Percentiles rank a stretch among this genome's conserved stretches.
Conservation (phyloP, 2,888 invertebrate genomes). For the Pandemis heparana region DNA sequence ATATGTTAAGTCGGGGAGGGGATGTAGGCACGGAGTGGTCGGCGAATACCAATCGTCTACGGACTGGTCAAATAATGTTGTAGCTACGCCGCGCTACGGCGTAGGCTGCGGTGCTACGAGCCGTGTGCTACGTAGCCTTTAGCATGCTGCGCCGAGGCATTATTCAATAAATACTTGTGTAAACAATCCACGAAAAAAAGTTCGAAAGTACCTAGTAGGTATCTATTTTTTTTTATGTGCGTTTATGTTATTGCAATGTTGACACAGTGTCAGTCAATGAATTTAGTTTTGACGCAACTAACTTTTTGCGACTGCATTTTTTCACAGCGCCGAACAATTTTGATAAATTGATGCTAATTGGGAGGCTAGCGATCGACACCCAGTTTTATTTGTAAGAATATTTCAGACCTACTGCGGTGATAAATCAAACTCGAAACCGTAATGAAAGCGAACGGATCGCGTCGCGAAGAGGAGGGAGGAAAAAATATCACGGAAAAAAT, state of each 20-base stretch:
- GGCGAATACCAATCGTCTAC: constrained; percentile 71
- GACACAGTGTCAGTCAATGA: not conserved
- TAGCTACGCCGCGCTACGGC: constrained; percentile 57
- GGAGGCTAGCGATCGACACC: constrained; percentile 81
- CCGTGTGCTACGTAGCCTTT: constrained; percentile 42
- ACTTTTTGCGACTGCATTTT: constrained; percentile 44
- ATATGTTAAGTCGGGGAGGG: constrained; percentile 76
- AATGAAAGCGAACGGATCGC: constrained; percentile 86
- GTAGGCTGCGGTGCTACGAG: constrained; percentile 61
- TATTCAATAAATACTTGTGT: not conserved
- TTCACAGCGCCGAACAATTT: constrained; percentile 57
- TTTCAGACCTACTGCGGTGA: constrained; percentile 83
- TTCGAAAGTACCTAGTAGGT: too few relatives aligned
- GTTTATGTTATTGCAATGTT: not conserved
- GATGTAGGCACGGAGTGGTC: constrained; percentile 65
- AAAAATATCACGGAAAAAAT: constrained; percentile 86
- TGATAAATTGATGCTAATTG: constrained; percentile 82
- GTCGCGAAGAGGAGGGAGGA: constrained; percentile 84
- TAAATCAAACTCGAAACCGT: constrained; percentile 86
- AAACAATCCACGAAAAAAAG: not conserved
- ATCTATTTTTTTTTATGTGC: too few relatives aligned
- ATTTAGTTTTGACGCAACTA: not conserved
- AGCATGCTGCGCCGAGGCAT: constrained; percentile 33
- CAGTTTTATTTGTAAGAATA: constrained; percentile 80
- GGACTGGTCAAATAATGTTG: constrained; percentile 47